These are phyloP conservation scores for Dufourea novaeangliae DNA, from an alignment of 1,140 invertebrate species.

Conservation along the genomic window DNA sequence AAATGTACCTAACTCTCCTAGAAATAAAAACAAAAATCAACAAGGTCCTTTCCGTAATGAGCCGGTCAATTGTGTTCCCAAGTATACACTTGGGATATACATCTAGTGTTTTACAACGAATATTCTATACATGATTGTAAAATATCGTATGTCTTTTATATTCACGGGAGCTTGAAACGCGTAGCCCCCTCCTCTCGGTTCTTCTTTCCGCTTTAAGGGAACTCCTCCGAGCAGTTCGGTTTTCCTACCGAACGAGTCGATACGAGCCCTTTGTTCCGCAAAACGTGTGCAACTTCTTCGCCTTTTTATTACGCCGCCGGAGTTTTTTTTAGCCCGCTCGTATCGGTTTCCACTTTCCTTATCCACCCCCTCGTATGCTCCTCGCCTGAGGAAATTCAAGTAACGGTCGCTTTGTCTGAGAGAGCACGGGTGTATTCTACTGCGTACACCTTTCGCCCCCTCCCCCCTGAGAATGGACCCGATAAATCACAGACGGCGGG, in stretches of 20 bases:
- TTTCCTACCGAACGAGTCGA: neutral
- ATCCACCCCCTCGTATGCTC: neutral
- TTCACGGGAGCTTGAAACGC: no score
- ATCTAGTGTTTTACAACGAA: no score
- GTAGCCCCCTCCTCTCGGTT: no score
- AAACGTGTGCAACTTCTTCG: neutral
- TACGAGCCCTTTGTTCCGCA: neutral
- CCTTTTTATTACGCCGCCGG: slow-evolving; percentile 3
- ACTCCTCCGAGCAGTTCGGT: neutral
- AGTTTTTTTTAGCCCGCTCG: neutral
- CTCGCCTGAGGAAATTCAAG: neutral
- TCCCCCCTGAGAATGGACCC: neutral
- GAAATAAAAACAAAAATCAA: no score
- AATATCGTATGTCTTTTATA: no score
- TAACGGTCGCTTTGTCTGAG: neutral
- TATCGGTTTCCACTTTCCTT: neutral
- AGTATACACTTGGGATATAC: no score
- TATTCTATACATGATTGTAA: no score
- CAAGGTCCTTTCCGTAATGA: no score
- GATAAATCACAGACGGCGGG: slow-evolving; percentile 21
- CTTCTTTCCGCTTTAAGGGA: neutral
- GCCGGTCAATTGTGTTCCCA: no score
- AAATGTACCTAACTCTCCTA: no score
- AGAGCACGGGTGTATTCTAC: neutral
- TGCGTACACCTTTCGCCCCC: neutral